These are phyloP conservation scores for Sebastes iracundus DNA, from an alignment of 2,797 vertebrate genomes.

Conservation along the genomic window DNA sequence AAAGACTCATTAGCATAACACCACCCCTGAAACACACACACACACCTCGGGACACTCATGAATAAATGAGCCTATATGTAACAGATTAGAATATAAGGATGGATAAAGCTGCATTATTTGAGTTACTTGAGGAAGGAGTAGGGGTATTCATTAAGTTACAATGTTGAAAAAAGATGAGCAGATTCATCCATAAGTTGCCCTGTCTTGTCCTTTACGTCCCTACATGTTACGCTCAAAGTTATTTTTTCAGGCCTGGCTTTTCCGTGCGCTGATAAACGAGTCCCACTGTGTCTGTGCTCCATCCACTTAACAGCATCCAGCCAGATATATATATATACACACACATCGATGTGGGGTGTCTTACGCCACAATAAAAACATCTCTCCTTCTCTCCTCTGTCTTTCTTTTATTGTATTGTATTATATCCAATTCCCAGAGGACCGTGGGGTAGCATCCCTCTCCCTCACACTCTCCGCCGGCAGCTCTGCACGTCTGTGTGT, in stretches of 20 bases:
- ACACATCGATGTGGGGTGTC: slow-evolving; percentile 42
- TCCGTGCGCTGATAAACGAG: slow-evolving; percentile 14
- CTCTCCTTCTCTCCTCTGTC: slow-evolving; percentile 51
- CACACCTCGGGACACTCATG: slow-evolving; percentile 24
- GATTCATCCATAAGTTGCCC: neutral
- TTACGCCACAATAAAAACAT: slow-evolving; percentile 60
- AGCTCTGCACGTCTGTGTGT: slow-evolving; percentile 17
- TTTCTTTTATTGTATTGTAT: slow-evolving; percentile 72
- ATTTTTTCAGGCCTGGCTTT: neutral
- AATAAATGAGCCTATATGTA: slow-evolving; percentile 25
- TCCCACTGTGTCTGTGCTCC: slow-evolving; percentile 4
- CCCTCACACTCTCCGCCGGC: slow-evolving; percentile 38
- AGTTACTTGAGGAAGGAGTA: neutral
- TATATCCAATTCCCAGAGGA: slow-evolving; percentile 70
- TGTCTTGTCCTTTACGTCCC: no score
- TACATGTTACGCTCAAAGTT: neutral
- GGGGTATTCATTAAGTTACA: neutral
- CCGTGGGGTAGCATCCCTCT: slow-evolving; percentile 39
- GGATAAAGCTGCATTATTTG: slow-evolving; percentile 23
- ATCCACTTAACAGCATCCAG: slow-evolving; percentile 42
- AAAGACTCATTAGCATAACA: slow-evolving; percentile 49
- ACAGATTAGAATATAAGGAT: slow-evolving; percentile 8
- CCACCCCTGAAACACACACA: neutral
- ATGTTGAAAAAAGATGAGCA: neutral
- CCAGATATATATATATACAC: slow-evolving; percentile 21